Evolutionary conservation across 2,113 vertebrate species (phyloP).

Genomic region (Oreotragus oreotragus): DNA sequence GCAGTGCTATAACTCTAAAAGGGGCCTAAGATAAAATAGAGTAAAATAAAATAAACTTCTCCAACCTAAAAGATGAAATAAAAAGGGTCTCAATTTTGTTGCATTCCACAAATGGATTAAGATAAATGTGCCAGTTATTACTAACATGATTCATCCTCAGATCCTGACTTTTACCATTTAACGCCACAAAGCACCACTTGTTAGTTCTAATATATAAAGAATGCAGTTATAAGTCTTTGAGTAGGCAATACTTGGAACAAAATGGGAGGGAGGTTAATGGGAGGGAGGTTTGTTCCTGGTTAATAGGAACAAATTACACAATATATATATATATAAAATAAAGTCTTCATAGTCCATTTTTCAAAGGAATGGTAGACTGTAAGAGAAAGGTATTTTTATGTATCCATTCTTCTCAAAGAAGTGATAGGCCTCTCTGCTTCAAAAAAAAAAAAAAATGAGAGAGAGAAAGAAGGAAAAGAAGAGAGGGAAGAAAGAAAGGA

Average conservation of each 20-base stretch:
- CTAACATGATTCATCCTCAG: background rate
- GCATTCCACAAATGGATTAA: background rate
- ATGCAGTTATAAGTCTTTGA: constrained; percentile 29
- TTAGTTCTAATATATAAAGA: constrained; percentile 29
- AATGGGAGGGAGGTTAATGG: background rate
- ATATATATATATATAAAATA: background rate
- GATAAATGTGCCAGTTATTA: constrained; percentile 29
- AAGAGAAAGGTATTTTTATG: background rate
- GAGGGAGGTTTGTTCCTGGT: background rate
- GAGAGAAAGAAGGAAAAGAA: background rate
- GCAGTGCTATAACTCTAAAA: background rate
- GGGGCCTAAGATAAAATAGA: background rate
- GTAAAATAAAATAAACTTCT: background rate
- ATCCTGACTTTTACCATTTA: constrained; percentile 33
- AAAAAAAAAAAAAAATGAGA: background rate
- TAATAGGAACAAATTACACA: background rate
- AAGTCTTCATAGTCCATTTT: background rate
- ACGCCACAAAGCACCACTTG: constrained; percentile 16
- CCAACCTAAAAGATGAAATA: background rate
- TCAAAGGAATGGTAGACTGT: constrained; percentile 20
- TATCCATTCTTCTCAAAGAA: constrained; percentile 26
- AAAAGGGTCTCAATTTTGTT: constrained; percentile 15
- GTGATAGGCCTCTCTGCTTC: background rate
- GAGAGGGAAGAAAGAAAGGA: background rate
- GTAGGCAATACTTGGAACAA: background rate